Conservation (phyloP, 2,888 invertebrate genomes). For the Sthenelais limicola region DNA sequence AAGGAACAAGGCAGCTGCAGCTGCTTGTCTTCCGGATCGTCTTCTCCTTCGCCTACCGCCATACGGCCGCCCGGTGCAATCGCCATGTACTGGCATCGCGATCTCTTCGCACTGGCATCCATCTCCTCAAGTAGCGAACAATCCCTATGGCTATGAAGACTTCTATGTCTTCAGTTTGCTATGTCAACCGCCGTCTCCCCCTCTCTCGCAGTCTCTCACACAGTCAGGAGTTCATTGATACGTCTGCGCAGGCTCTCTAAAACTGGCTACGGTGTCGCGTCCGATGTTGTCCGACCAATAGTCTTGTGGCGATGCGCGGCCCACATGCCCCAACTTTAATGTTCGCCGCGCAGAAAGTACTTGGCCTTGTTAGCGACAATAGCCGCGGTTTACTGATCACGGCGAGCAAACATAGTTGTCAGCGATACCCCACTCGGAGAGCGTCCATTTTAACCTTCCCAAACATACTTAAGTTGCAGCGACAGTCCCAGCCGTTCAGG, state of each 20-base stretch:
- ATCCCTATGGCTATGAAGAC: too few relatives aligned
- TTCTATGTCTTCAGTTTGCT: too few relatives aligned
- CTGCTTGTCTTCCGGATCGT: too few relatives aligned
- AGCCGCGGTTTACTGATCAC: conserved; percentile 7
- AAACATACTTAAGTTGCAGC: conserved; percentile 32
- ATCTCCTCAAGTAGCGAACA: too few relatives aligned
- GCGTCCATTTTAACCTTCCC: conserved; percentile 27
- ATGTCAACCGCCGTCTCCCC: neutral
- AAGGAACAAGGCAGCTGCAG: too few relatives aligned
- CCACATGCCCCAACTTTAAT: too few relatives aligned
- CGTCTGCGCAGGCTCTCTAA: too few relatives aligned
- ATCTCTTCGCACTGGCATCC: neutral
- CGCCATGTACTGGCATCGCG: too few relatives aligned
- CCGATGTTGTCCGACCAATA: neutral
- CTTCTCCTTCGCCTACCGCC: too few relatives aligned
- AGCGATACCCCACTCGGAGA: conserved; percentile 4
- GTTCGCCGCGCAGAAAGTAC: neutral
- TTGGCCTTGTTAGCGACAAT: conserved; percentile 5
- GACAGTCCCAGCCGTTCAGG: neutral
- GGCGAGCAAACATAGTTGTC: conserved; percentile 4
- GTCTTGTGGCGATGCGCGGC: neutral
- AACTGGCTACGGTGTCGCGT: neutral
- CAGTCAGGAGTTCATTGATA: too few relatives aligned
- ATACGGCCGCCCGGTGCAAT: too few relatives aligned
- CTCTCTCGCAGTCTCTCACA: conserved; percentile 10